Base-by-base conservation (phyloP, 2,797 vertebrate species). In the Allobates femoralis region DNA sequence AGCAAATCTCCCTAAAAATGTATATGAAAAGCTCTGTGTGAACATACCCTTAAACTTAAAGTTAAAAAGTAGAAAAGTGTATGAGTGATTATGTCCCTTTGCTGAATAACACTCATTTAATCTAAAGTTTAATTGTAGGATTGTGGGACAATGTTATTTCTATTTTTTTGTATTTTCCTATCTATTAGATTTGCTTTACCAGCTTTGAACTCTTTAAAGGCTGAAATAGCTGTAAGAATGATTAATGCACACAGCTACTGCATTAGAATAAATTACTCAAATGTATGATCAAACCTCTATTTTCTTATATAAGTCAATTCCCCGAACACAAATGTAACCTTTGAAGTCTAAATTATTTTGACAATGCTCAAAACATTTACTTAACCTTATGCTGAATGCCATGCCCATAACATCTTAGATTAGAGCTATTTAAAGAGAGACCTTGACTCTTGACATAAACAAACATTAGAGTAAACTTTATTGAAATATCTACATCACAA, bases 401-500 rank as follows among this genome's bases (percentile, higher is more conserved):
- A 32, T 89, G 71, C 89, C 69, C 82, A 73, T 71, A 60, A 34
- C 89, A 56, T 86, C 26, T 23, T 84, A 7, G 79, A 21, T 84
- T 89, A 75, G 88, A 79, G 79, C 89, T 89, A 66, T 83, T 18
- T 74, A 26, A 19, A 69, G 60, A 55, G 73, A 37, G 28, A 71
- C 28, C 34, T 83, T 56, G 60, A 66, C 56, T 50, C n/a, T 28
- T 67, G 66, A 73, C 84, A 92, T 90, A 90, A 90, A 89, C 79
- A 3, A 91, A 87, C 56, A 89, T 56, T 76, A 85, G 86, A 89
- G 74, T 51, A 58, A 89, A 92, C 87, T 81, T 3, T n/a, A 86
- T 88, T 88, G 89, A 84, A 84, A 58, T 85, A 84, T 88, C 50
- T 86, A 89, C 34, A 89, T 89, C 79, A 89, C 90, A 89, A 91